Evolutionary conservation across 2,113 vertebrate species (phyloP).

Genomic region (Butorides virescens): DNA sequence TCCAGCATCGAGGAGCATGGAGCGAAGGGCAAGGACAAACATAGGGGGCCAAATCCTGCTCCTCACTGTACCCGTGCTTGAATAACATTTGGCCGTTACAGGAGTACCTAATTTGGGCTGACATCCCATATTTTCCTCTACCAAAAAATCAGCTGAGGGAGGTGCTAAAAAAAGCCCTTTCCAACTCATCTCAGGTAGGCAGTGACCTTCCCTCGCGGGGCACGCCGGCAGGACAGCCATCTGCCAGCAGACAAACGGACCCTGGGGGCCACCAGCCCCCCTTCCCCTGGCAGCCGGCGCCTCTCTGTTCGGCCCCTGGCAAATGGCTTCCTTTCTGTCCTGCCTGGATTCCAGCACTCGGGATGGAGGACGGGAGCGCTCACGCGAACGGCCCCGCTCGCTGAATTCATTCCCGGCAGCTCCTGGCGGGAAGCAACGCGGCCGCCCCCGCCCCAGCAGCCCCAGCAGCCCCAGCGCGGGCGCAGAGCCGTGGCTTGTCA

Average conservation of each 20-base stretch:
- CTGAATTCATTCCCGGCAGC: not conserved
- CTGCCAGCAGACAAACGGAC: not conserved
- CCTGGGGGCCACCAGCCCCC: not conserved
- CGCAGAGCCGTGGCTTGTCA: not conserved
- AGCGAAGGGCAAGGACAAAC: not conserved
- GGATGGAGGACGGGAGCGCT: not conserved
- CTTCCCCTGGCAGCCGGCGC: not conserved
- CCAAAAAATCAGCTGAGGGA: not conserved
- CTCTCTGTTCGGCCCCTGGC: not conserved
- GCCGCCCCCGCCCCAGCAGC: not conserved
- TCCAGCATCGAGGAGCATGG: not conserved
- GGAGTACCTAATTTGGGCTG: not conserved
- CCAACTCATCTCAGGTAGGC: not conserved
- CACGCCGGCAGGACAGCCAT: not conserved
- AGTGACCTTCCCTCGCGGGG: not conserved
- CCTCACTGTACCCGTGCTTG: not conserved
- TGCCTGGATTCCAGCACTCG: not conserved
- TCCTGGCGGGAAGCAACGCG: not conserved
- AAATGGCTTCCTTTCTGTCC: not conserved
- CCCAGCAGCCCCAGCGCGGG: not conserved
- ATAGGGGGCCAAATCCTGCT: not conserved
- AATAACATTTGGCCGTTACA: not conserved
- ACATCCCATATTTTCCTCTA: not conserved
- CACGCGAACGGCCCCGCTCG: not conserved
- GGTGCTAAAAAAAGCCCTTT: slow-evolving; percentile 24